Conservation (phyloP, 2,888 invertebrate genomes). For the Dioctria linearis region DNA sequence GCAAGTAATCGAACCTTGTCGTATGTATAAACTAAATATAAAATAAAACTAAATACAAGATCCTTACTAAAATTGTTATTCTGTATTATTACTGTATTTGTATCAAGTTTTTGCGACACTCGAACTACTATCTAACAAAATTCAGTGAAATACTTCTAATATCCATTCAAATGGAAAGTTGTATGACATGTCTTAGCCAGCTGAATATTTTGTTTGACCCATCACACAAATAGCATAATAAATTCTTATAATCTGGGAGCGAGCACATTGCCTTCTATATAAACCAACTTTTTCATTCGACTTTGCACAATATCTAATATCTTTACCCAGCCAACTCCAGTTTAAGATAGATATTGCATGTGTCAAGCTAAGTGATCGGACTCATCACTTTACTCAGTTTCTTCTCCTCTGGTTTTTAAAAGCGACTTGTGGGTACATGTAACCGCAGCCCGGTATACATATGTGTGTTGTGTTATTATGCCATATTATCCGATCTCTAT, state of each 20-base stretch:
- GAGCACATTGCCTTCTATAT: background rate
- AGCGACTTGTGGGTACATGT: background rate
- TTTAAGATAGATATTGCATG: background rate
- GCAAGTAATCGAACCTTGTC: too few species aligned
- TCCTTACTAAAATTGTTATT: too few species aligned
- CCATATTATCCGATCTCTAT: background rate
- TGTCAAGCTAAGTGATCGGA: conserved; percentile 19
- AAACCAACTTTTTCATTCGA: conserved; percentile 30
- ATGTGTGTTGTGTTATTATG: conserved; percentile 29
- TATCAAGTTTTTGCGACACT: too few species aligned
- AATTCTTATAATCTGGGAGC: conserved; percentile 20
- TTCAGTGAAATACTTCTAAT: too few species aligned
- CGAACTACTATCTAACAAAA: too few species aligned
- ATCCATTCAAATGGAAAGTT: conserved; percentile 21
- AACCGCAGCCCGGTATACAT: background rate
- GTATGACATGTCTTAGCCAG: conserved; percentile 22
- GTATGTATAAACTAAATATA: too few species aligned
- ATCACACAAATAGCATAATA: conserved; percentile 3
- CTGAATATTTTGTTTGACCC: background rate
- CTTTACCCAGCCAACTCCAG: background rate
- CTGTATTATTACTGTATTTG: too few species aligned
- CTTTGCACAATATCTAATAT: background rate
- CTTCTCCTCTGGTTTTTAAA: conserved; percentile 23
- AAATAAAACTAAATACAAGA: too few species aligned
- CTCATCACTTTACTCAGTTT: conserved; percentile 42